Conservation (phyloP, 2,888 invertebrate genomes). For the Rhingia campestris region DNA sequence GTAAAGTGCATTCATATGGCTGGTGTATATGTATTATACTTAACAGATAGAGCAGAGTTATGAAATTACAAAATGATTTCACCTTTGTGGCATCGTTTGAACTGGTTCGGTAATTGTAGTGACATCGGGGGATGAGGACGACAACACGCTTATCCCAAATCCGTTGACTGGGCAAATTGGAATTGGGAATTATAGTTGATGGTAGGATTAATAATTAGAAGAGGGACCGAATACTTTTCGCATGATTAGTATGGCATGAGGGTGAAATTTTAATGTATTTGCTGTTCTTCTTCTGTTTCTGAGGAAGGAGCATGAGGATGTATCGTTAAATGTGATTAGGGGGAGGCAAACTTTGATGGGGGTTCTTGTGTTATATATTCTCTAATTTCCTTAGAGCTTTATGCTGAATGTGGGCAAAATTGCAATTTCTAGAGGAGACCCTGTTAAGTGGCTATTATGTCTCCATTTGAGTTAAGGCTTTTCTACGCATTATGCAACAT, state of each 20-base stretch:
- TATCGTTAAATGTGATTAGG: not conserved
- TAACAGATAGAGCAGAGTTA: conserved; percentile 32
- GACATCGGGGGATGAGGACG: not conserved
- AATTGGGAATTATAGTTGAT: conserved; percentile 54
- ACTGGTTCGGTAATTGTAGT: too few relatives aligned
- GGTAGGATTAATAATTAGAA: conserved; percentile 58
- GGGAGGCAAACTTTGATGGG: not conserved
- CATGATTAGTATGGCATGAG: conserved; percentile 22
- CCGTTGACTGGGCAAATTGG: conserved; percentile 41
- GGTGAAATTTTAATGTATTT: conserved; percentile 4
- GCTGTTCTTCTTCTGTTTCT: not conserved
- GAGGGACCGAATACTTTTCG: conserved; percentile 31
- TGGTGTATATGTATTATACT: conserved; percentile 43
- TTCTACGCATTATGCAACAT: conserved; percentile 11
- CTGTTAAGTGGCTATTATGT: conserved; percentile 10
- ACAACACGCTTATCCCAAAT: conserved; percentile 10
- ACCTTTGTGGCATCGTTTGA: conserved; percentile 45
- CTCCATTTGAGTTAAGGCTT: not conserved
- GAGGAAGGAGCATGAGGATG: not conserved
- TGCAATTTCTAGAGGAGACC: conserved; percentile 21
- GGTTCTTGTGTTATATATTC: not conserved
- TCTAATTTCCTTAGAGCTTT: conserved; percentile 11
- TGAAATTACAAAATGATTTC: conserved; percentile 58
- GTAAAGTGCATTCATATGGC: conserved; percentile 20
- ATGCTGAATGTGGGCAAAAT: conserved; percentile 1